Evolutionary conservation across 1,140 invertebrate species (phyloP).

Genomic region (Seison nebaliae): DNA sequence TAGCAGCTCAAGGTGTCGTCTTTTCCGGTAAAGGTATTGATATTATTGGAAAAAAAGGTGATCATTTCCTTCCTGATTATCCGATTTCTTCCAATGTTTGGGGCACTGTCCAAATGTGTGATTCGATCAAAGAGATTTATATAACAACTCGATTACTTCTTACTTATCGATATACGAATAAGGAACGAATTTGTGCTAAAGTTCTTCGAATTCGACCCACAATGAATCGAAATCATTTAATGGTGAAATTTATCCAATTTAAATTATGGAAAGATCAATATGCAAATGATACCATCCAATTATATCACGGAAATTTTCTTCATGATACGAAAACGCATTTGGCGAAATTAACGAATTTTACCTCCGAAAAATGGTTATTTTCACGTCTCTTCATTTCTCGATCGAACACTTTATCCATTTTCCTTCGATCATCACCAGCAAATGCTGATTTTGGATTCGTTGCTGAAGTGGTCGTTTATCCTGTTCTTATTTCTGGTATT

Average conservation of each 20-base stretch:
- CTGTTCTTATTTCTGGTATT: no score
- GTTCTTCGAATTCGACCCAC: conserved; percentile 39
- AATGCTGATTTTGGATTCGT: conserved; percentile 77
- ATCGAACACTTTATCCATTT: conserved; percentile 46
- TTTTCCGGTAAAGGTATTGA: background rate
- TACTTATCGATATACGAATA: conserved; percentile 89
- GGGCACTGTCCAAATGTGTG: no score
- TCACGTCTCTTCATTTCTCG: conserved; percentile 1
- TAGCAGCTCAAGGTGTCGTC: conserved; percentile 2
- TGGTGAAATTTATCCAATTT: background rate
- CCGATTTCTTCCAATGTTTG: no score
- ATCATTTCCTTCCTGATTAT: no score
- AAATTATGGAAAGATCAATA: conserved; percentile 68
- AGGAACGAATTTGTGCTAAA: conserved; percentile 83
- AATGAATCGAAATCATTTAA: background rate
- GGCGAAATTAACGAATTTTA: no score
- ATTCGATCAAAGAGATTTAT: conserved; percentile 60
- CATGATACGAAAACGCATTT: no score
- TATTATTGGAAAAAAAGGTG: no score
- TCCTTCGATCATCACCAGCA: conserved; percentile 71
- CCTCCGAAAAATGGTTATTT: conserved; percentile 1
- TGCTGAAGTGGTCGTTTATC: conserved; percentile 75
- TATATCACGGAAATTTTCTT: background rate
- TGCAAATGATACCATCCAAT: conserved; percentile 44
- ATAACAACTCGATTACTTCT: conserved; percentile 64